Percentiles rank a stretch among this genome's conserved stretches.
These are phyloP conservation scores for Halocaridina rubra DNA, from an alignment of 2,888 invertebrate genomes.

Conservation along the genomic window DNA sequence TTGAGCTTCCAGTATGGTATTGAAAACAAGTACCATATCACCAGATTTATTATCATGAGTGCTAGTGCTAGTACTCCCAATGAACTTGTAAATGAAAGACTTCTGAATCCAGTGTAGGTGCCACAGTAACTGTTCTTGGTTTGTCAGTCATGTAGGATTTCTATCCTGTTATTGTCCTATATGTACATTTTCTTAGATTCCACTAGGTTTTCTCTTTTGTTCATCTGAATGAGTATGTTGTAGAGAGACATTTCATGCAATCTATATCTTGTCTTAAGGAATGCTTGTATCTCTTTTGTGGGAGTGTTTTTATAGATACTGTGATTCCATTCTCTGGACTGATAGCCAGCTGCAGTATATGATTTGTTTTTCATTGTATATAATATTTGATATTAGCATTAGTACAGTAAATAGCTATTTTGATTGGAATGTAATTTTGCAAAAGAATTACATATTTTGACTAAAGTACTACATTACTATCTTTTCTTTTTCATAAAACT, in stretches of 20 bases:
- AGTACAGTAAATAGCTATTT: constrained; percentile 34
- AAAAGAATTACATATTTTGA: constrained; percentile 39
- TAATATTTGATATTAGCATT: constrained; percentile 36
- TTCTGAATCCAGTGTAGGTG: constrained; percentile 49
- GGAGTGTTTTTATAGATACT: constrained; percentile 30
- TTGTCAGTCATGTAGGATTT: constrained; percentile 46
- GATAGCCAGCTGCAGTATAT: constrained; percentile 55
- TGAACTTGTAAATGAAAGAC: constrained; percentile 34
- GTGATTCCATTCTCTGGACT: constrained; percentile 52
- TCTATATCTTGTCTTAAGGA: constrained; percentile 6
- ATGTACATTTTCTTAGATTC: constrained; percentile 21
- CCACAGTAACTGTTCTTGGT: constrained; percentile 49
- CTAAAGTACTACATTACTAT: constrained; percentile 50
- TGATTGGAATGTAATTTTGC: constrained; percentile 27
- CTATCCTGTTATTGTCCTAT: constrained; percentile 33
- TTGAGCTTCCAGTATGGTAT: constrained; percentile 57
- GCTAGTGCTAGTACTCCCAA: not conserved
- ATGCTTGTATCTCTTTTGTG: constrained; percentile 9
- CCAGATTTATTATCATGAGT: constrained; percentile 34
- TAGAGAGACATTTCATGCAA: constrained; percentile 15
- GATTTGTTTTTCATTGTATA: constrained; percentile 46
- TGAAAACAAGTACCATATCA: constrained; percentile 43
- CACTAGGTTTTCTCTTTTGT: constrained; percentile 39
- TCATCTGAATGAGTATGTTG: constrained; percentile 36
- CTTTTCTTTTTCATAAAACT: too few species aligned